These are phyloP conservation scores for Acanthoscelides obtectus DNA, from an alignment of 2,888 invertebrate species.

Conservation along the genomic window DNA sequence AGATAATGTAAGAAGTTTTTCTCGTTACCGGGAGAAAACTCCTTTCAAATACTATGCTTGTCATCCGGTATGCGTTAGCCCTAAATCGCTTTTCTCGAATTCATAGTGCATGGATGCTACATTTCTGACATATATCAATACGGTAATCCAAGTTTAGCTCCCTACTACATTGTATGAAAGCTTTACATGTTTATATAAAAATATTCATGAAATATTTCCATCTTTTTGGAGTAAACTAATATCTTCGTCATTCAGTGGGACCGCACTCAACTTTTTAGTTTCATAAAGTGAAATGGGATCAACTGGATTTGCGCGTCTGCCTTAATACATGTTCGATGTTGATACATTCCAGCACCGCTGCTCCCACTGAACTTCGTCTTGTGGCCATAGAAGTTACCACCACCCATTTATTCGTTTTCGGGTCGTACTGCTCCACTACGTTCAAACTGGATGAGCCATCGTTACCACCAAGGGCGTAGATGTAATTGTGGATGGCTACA, in stretches of 20 bases:
- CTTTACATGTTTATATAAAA: neutral
- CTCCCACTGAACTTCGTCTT: constrained; percentile 62
- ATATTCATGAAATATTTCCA: neutral
- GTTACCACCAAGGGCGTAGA: constrained; percentile 65
- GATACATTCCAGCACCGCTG: constrained; percentile 62
- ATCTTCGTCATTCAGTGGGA: neutral
- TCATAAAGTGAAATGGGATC: constrained; percentile 22
- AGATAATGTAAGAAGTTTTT: too few relatives aligned
- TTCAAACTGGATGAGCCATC: constrained; percentile 67
- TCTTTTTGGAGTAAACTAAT: neutral
- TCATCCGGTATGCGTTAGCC: too few relatives aligned
- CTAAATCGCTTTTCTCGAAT: too few relatives aligned
- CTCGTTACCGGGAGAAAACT: too few relatives aligned
- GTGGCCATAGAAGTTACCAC: constrained; percentile 63
- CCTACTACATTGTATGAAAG: neutral
- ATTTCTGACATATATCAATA: too few relatives aligned
- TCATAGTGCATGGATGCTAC: too few relatives aligned
- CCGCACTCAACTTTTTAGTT: neutral
- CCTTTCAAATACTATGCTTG: too few relatives aligned
- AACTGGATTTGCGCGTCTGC: constrained; percentile 29
- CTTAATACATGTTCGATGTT: constrained; percentile 48
- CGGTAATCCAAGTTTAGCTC: too few relatives aligned
- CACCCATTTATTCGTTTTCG: constrained; percentile 61
- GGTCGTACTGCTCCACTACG: constrained; percentile 64
- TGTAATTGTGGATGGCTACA: constrained; percentile 57